Evolutionary conservation across 2,797 vertebrate species (phyloP).

Genomic region (Alexandromys oeconomus): DNA sequence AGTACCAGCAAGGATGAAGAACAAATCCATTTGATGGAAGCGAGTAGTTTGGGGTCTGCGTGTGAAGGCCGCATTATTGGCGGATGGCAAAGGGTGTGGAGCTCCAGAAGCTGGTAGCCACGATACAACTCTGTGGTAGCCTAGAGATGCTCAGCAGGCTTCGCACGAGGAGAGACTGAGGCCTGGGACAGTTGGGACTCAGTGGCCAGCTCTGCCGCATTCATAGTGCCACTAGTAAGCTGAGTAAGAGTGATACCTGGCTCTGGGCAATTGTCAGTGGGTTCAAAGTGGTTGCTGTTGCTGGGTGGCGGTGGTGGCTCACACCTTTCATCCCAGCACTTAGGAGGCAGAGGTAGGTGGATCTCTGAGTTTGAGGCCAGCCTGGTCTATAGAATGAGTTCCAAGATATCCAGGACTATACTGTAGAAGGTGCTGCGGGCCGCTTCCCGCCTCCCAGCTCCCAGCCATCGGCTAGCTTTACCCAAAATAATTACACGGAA

Average conservation of each 20-base stretch:
- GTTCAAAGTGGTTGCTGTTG: not conserved
- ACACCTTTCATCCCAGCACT: not conserved
- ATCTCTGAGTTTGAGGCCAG: not conserved
- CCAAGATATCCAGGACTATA: not conserved
- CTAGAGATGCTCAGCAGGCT: not conserved
- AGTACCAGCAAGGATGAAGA: not conserved
- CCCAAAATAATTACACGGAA: too few species aligned
- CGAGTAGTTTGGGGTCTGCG: not conserved
- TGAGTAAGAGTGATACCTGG: conserved; percentile 18
- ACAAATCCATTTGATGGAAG: not conserved
- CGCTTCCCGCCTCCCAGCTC: too few species aligned
- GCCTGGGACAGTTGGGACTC: not conserved
- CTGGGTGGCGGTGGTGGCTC: not conserved
- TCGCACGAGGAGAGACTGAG: not conserved
- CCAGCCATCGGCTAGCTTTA: too few species aligned
- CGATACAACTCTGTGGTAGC: not conserved
- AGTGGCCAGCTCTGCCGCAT: not conserved
- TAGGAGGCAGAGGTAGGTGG: not conserved
- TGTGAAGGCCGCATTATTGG: not conserved
- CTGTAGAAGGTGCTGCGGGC: too few species aligned
- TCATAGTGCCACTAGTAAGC: conserved; percentile 3
- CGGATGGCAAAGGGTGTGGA: not conserved
- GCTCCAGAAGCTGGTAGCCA: not conserved
- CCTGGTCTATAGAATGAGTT: not conserved
- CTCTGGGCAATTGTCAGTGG: not conserved